Base-by-base conservation (phyloP, 1,140 invertebrate genomes). In the Dysdera silvatica region DNA sequence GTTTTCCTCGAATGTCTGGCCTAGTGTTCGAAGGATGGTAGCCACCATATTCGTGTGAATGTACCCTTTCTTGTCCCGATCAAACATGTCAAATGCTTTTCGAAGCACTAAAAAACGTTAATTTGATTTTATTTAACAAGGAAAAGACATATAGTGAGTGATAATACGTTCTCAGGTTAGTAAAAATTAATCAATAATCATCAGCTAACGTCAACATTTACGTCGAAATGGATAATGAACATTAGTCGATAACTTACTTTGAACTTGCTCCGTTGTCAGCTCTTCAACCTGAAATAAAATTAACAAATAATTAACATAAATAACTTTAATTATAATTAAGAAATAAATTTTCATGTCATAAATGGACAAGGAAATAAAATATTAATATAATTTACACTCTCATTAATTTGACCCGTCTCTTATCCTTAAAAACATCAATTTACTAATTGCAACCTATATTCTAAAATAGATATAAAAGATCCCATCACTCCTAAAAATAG, bases 71-170 rank as follows among this genome's bases (percentile, higher is more conserved):
- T 91, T 90, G 73, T 94, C 89, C 72, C 88, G 85, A 81, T 96
- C 93, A 76, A 96, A 96, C 76, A 91, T 93, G 82, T 95, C 91
- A 78, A 96, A 96, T 45, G 92, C 92, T 79, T 94, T 93, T 72
- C 87, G 87, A 65, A 95, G 82, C 69, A 94, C 90, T 91, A 75
- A 14, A 67, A 40, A n/a, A 28, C 48, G 16, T 57, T n/a, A 26
- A 33, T 58, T 6, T 37, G 20, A 6, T 16, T n/a, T n/a, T 16
- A 40, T 53, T 33, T 1, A 5, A 57, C 1, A 53, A 53, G 23
- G 14, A 3, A 53, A 35, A 20, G 16, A 18, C n/a, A 28, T 31
- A 51, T 51, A 14, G 4, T 10, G n/a, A 29, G n/a, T 20, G 26
- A 59, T 14, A 43, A 52, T 14, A 16, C 8, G 33, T 31, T 31